Percentiles rank a stretch among this genome's conserved stretches.
Conservation (phyloP, 2,113 vertebrate species). For the Bubo bubo region DNA sequence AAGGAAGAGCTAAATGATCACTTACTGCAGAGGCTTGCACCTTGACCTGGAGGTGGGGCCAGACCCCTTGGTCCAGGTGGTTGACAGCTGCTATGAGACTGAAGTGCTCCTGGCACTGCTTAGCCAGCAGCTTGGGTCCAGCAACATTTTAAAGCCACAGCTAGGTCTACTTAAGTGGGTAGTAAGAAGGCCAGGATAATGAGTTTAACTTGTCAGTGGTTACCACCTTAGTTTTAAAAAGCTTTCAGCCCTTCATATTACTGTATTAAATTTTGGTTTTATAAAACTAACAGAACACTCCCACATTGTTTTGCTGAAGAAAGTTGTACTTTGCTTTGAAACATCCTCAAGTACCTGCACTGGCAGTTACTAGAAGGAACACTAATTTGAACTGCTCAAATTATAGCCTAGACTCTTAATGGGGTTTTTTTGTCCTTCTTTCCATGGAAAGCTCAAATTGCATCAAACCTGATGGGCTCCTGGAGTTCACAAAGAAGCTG, state of each 20-base stretch:
- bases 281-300: neutral
- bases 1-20: neutral
- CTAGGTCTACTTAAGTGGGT: neutral
- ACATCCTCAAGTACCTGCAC: neutral
- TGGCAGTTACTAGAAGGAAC: neutral
- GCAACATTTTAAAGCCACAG: neutral
- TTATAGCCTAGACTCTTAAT: neutral
- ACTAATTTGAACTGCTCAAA: neutral
- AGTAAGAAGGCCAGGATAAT: neutral
- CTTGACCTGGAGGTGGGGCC: neutral
- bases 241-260: neutral
- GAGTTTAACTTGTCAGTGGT: neutral
- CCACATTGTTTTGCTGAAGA: neutral
- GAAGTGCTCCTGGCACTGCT: neutral
- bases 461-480: conserved; percentile 87
- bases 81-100: neutral
- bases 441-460: conserved; percentile 85
- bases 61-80: neutral
- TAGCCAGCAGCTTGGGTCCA: neutral
- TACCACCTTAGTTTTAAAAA: neutral
- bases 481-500: conserved; percentile 82
- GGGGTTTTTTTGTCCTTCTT: neutral
- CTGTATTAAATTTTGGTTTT: neutral
- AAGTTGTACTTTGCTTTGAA: neutral
- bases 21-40: neutral